These are phyloP conservation scores for Myrmecophaga tridactyla DNA, from an alignment of 2,113 vertebrate genomes.

Conservation along the genomic window DNA sequence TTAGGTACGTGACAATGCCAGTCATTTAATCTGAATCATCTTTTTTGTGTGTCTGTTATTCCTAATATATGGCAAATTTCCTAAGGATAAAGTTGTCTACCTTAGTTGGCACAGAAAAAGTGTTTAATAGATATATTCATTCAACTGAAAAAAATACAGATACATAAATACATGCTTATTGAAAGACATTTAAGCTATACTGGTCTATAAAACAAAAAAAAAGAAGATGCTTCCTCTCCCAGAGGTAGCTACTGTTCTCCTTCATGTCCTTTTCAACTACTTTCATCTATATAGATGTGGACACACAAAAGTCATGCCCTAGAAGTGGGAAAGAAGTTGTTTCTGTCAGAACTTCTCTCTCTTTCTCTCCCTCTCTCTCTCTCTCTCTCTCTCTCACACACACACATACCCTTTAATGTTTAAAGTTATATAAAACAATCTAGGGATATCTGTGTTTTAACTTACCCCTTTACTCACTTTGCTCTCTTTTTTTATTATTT, in stretches of 20 bases:
- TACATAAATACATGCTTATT: not conserved
- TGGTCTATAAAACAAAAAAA: not conserved
- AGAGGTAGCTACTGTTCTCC: not conserved
- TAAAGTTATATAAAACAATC: not conserved
- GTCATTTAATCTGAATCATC: constrained; percentile 4
- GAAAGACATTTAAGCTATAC: not conserved
- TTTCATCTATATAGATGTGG: rapidly evolving
- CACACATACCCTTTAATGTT: not conserved
- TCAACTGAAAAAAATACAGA: no score
- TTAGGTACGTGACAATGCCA: not conserved
- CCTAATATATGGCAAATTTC: not conserved
- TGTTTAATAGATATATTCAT: not conserved
- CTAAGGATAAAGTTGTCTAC: not conserved
- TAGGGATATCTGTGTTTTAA: not conserved
- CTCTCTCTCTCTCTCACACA: not conserved
- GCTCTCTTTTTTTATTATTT: constrained; percentile 37
- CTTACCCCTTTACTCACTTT: not conserved
- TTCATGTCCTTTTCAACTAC: not conserved
- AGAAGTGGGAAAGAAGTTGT: not conserved
- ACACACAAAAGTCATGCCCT: not conserved
- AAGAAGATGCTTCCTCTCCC: not conserved
- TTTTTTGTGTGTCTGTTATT: not conserved
- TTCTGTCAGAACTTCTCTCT: not conserved
- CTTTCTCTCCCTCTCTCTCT: not conserved
- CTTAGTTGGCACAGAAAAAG: not conserved